These are phyloP conservation scores for Eupithecia vulgata DNA, from an alignment of 2,888 invertebrate species.

Conservation along the genomic window DNA sequence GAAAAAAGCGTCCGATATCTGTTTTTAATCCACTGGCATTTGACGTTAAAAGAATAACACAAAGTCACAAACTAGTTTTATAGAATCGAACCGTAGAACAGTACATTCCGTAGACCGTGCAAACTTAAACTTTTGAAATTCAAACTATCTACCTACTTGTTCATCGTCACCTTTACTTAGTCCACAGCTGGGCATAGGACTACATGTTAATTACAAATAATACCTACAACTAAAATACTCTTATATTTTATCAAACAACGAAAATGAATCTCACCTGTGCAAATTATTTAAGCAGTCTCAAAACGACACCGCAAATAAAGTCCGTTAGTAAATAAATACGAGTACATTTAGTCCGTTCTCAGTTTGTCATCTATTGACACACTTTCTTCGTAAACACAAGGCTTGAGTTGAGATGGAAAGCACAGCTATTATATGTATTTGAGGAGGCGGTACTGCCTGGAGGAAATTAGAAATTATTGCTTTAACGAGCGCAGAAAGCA, in stretches of 20 bases:
- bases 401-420: slow-evolving; percentile 51
- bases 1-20: not conserved
- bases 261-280: not conserved
- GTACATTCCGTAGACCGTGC: not conserved
- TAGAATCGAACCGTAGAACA: too few species aligned
- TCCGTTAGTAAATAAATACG: not conserved
- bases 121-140: not conserved
- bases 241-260: too few species aligned
- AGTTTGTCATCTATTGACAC: slow-evolving; percentile 45
- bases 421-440: slow-evolving; percentile 24
- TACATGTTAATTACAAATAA: too few species aligned
- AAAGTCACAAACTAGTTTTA: too few species aligned
- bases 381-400: slow-evolving; percentile 53
- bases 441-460: slow-evolving; percentile 19
- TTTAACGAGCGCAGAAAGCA: slow-evolving; percentile 30
- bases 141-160: not conserved
- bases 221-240: too few species aligned
- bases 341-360: not conserved
- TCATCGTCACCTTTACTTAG: too few species aligned
- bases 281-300: not conserved
- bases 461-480: slow-evolving; percentile 31
- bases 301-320: not conserved
- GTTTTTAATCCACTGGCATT: not conserved
- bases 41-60: too few species aligned
- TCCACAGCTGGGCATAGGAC: too few species aligned